Base-by-base conservation (phyloP, 2,888 invertebrate species). In the Adela reaumurella region DNA sequence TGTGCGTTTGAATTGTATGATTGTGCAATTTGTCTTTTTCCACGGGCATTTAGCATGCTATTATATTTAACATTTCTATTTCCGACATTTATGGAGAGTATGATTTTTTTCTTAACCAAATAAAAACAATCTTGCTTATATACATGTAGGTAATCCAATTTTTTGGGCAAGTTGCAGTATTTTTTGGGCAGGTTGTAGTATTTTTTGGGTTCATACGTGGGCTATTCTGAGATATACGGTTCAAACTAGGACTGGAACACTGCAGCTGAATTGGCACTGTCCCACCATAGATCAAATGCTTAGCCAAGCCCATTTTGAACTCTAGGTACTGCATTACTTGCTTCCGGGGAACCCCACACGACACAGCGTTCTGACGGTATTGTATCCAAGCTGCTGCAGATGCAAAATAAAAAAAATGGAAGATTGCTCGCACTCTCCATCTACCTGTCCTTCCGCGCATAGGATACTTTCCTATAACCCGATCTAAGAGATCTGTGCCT, bases 391-490 rank as follows among this genome's bases (percentile, higher is more conserved):
- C 43, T 42, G 43, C 43, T 42, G 43, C 43, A 42, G 43, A 4
- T 17, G 43, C 43, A 17, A 4, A 42, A 42, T 42, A 16, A 42
- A 42, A 42, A 42, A 42, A 42, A 10, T 42, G 43, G 43, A 42
- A 42, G 43, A 42, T 42, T 42, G 11, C 4, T 42, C 43, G 43
- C 43, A 6, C 43, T 42, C 5, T 42, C 43, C 43, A 42, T 10
- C 11, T 42, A 42, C 43, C 43, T 14, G 43, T 42, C 43, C 43
- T 42, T 42, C 43, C 43, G 43, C 43, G 43, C 43, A 42, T 42
- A 42, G 43, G 43, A 42, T 42, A 42, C 11, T 42, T 42, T 42
- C 14, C 35, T 35, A 35, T 35, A 14, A 35, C 35, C 35, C 35
- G 35, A 35, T 35, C 35, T 35, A 35, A 35, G 14, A 35, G 35